A percentile compares a stretch with the other conserved stretches of the same genome.
Conservation (phyloP, 1,140 invertebrate species). For the Heliconius hewitsoni region DNA sequence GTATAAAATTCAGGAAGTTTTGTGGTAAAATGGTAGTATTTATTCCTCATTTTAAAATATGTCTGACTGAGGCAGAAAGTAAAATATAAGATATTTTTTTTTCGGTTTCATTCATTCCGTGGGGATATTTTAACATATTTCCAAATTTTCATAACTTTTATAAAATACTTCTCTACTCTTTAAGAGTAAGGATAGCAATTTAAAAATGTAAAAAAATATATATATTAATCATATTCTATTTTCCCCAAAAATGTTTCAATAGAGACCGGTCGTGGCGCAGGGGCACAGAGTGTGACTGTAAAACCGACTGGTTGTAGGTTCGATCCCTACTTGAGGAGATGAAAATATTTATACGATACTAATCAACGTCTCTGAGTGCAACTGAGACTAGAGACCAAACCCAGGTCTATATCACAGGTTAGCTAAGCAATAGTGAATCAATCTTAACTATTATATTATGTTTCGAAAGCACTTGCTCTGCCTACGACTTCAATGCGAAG, state of each 20-base stretch:
- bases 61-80: background rate
- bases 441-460: background rate
- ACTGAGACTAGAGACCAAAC: background rate
- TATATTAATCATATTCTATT: too few relatives aligned
- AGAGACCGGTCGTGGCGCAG: too few relatives aligned
- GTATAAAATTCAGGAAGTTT: background rate
- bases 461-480: conserved; percentile 5
- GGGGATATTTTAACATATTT: too few relatives aligned
- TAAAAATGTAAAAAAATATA: too few relatives aligned
- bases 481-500: background rate
- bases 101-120: too few relatives aligned
- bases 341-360: background rate
- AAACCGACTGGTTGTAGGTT: too few relatives aligned
- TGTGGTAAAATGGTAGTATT: background rate
- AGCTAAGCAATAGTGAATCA: background rate
- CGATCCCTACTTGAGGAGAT: too few relatives aligned
- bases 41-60: background rate
- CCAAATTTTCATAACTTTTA: too few relatives aligned
- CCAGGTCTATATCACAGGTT: background rate
- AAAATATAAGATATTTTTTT: background rate
- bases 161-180: too few relatives aligned
- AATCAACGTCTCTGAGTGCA: background rate
- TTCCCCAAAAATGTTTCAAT: too few relatives aligned
- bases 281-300: too few relatives aligned
- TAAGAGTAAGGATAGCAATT: too few relatives aligned